Percentiles rank a stretch among this genome's conserved stretches.
Evolutionary conservation across 2,113 vertebrate species (phyloP).

Genomic region (Balaeniceps rex): DNA sequence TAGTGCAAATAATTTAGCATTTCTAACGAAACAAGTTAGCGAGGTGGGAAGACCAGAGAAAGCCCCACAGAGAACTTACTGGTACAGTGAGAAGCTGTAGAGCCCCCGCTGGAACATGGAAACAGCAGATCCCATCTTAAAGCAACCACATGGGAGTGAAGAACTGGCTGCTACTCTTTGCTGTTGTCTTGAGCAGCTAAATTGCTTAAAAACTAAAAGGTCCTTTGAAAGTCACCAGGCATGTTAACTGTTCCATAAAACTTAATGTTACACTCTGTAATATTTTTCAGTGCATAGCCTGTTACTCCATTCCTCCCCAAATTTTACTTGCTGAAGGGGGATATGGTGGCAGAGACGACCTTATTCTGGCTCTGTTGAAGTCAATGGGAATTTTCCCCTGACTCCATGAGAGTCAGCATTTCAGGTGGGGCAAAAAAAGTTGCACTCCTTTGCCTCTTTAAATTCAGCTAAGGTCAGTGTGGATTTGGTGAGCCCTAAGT

Average conservation of each 20-base stretch:
- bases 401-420: neutral
- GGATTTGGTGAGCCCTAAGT: neutral
- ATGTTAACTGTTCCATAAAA: neutral
- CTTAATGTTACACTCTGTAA: neutral
- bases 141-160: neutral
- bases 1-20: slow-evolving; percentile 31
- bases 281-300: neutral
- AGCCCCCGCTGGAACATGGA: neutral
- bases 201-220: neutral
- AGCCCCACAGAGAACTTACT: neutral
- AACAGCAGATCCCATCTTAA: neutral
- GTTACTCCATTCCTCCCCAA: neutral
- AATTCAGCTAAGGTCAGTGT: neutral
- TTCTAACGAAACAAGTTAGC: neutral
- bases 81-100: neutral
- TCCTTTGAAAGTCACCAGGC: neutral
- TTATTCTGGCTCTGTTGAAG: neutral
- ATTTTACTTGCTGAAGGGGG: neutral
- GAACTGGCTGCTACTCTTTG: neutral
- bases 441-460: neutral
- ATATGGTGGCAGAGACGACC: neutral
- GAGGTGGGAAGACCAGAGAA: neutral
- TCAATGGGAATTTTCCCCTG: neutral
- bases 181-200: neutral
- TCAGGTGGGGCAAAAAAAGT: neutral